Percentiles rank a stretch among this genome's conserved stretches.
phyloP scores from a whole-genome alignment of 2,888 invertebrate genomes.

The Agapostemon virescens region DNA sequence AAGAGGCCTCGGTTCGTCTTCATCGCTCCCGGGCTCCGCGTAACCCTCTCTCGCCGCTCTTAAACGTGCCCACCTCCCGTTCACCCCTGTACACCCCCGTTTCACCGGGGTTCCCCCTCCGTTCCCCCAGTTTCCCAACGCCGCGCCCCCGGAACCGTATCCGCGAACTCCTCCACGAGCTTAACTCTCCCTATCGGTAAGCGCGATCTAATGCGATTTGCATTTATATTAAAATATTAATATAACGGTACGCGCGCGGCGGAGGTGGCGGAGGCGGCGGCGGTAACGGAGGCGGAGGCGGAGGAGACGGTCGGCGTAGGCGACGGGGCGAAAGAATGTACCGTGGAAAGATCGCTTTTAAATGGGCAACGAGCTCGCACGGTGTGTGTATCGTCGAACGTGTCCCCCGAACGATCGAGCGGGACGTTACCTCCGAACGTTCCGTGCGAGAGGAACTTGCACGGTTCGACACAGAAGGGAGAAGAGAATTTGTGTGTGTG shows the following conservation, averaged over 20 bases:
- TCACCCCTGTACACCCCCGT: neutral
- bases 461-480: neutral
- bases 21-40: neutral
- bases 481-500: too few relatives aligned
- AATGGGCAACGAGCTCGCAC: constrained; percentile 64
- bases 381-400: constrained; percentile 6
- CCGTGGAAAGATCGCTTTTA: constrained; percentile 67
- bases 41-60: constrained; percentile 11
- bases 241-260: constrained; percentile 58
- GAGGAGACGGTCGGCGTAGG: neutral
- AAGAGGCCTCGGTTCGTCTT: constrained; percentile 4
- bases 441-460: neutral
- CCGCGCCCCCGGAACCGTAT: constrained; percentile 9
- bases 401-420: constrained; percentile 9
- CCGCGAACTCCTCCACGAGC: constrained; percentile 34
- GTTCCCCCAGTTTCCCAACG: neutral
- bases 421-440: neutral
- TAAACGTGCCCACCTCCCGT: neutral
- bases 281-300: neutral
- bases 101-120: neutral
- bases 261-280: constrained; percentile 24
- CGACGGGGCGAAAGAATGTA: constrained; percentile 50
- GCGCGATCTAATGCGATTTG: constrained; percentile 76
- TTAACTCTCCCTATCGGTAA: constrained; percentile 66
- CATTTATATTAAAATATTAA: constrained; percentile 78